phyloP scores from a whole-genome alignment of 2,113 vertebrate genomes.

The Cyphomyrus plagiostoma region DNA sequence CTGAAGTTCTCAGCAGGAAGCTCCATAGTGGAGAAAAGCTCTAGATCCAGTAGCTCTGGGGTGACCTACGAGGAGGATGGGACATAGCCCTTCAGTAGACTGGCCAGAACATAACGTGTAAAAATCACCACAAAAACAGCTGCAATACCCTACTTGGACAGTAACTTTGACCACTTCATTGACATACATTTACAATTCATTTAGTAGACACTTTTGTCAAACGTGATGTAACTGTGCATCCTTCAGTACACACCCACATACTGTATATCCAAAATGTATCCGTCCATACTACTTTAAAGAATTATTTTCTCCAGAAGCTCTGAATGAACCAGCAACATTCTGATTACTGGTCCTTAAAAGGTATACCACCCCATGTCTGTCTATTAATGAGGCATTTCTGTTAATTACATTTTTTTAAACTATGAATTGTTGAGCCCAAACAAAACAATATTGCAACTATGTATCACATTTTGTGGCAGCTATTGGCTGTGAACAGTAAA shows the following conservation, averaged over 20 bases:
- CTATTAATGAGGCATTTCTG: neutral
- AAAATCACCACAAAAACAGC: neutral
- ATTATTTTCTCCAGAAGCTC: neutral
- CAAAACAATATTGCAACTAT: neutral
- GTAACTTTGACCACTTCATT: neutral
- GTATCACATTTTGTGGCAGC: neutral
- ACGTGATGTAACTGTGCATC: neutral
- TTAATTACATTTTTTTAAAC: neutral
- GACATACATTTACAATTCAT: neutral
- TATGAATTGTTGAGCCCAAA: neutral
- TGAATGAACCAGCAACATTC: neutral
- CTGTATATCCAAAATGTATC: neutral
- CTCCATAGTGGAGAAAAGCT: neutral
- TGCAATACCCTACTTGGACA: neutral
- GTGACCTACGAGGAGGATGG: neutral
- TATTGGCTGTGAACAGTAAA: neutral
- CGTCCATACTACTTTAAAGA: neutral
- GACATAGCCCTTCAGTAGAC: neutral
- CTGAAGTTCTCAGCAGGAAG: neutral
- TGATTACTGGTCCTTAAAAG: neutral
- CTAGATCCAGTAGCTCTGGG: neutral
- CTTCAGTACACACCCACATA: neutral
- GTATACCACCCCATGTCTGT: neutral
- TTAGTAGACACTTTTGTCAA: neutral
- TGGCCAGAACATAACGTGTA: neutral